Evolutionary conservation across 2,797 vertebrate genomes (phyloP).

Genomic region (Thaleichthys pacificus): DNA sequence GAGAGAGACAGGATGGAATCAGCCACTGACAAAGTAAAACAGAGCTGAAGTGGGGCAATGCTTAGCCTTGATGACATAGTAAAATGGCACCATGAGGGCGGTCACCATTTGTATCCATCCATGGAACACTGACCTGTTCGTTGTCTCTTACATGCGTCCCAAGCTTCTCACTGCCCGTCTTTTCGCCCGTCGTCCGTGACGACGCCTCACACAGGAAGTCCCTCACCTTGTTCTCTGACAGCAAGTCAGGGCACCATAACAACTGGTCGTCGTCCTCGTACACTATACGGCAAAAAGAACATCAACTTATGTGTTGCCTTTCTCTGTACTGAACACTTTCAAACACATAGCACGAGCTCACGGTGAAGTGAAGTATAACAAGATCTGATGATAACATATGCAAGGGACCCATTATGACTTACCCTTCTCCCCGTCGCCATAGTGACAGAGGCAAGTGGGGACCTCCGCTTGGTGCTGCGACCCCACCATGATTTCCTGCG

Average conservation of each 20-base stretch:
- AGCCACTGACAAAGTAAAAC: not conserved
- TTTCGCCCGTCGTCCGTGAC: constrained; percentile 80
- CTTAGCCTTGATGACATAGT: not conserved
- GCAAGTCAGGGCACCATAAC: constrained; percentile 87
- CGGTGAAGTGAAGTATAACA: not conserved
- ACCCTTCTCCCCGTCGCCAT: constrained; percentile 82
- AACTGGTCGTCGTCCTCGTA: constrained; percentile 93
- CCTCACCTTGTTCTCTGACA: constrained; percentile 89
- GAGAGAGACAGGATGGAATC: not conserved
- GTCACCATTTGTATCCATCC: not conserved
- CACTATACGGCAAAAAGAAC: constrained; percentile 67
- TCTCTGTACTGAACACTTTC: not conserved
- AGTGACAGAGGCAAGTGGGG: constrained; percentile 84
- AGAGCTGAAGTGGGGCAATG: not conserved
- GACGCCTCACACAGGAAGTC: constrained; percentile 86
- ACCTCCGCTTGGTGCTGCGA: constrained; percentile 94
- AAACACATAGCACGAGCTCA: not conserved
- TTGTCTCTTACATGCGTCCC: constrained; percentile 85
- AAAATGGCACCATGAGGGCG: not conserved
- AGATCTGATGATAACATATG: not conserved
- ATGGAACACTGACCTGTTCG: constrained; percentile 81
- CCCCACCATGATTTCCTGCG: constrained; percentile 97
- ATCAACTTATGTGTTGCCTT: not conserved
- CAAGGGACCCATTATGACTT: constrained; percentile 25
- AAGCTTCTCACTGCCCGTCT: constrained; percentile 74